Evolutionary conservation across 1,140 invertebrate genomes (phyloP).

Genomic region (Pseudomyrmex dendroicus): DNA sequence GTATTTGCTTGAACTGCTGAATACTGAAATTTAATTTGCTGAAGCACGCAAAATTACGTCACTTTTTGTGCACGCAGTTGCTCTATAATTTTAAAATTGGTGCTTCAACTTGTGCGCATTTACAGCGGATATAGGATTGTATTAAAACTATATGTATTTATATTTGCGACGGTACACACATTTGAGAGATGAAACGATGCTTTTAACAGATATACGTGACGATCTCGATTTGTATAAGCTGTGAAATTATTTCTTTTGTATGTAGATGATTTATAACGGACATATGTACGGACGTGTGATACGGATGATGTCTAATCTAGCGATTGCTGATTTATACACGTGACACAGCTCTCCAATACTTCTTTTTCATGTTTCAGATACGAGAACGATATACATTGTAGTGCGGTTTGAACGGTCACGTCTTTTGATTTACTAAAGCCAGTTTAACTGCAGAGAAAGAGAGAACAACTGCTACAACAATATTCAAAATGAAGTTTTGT

Average conservation of each 20-base stretch:
- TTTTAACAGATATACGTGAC: neutral
- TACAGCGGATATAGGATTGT: conserved; percentile 10
- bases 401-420: conserved; percentile 18
- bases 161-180: conserved; percentile 23
- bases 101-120: conserved; percentile 32
- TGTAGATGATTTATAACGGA: conserved; percentile 14
- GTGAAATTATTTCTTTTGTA: neutral
- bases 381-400: conserved; percentile 14
- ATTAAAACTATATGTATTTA: neutral
- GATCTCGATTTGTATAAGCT: neutral
- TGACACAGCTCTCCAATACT: conserved; percentile 2
- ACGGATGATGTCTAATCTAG: conserved; percentile 36
- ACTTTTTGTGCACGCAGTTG: conserved; percentile 25
- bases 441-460: conserved; percentile 9
- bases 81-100: conserved; percentile 29
- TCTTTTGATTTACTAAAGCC: conserved; percentile 40
- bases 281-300: conserved; percentile 13
- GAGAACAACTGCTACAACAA: conserved; percentile 59
- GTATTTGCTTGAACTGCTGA: neutral
- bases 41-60: conserved; percentile 37
- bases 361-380: conserved; percentile 14
- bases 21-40: conserved; percentile 38
- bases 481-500: conserved; percentile 55
- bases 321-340: conserved; percentile 18
- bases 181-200: neutral